Evolutionary conservation across 2,888 invertebrate genomes (phyloP).

Genomic region (Eledone cirrhosa): DNA sequence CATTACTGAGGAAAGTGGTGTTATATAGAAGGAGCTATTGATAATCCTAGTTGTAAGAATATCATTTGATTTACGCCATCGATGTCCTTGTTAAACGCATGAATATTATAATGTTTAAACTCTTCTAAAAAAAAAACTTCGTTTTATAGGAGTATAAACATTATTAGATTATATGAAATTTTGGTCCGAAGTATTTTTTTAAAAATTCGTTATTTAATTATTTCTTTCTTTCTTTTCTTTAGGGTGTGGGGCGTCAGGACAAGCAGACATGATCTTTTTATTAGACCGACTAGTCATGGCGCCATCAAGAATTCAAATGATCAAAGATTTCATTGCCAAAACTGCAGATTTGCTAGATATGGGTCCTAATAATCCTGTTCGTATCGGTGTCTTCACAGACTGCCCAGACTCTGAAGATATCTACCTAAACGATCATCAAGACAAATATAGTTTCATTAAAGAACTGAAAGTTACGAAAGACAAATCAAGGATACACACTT

Average conservation of each 20-base stretch:
- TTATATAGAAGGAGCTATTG: too few species aligned
- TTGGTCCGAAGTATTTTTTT: too few species aligned
- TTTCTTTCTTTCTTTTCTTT: slow-evolving; percentile 22
- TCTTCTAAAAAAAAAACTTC: too few species aligned
- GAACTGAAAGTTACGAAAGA: neutral
- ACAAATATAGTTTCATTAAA: slow-evolving; percentile 28
- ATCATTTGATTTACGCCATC: too few species aligned
- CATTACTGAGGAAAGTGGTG: too few species aligned
- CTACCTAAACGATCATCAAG: slow-evolving; percentile 36
- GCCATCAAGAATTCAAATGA: slow-evolving; percentile 31
- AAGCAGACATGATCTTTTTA: slow-evolving; percentile 56
- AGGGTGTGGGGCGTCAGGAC: slow-evolving; percentile 38
- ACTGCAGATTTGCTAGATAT: slow-evolving; percentile 39
- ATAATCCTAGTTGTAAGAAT: too few species aligned
- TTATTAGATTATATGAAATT: too few species aligned
- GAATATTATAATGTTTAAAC: too few species aligned
- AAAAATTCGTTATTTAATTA: neutral
- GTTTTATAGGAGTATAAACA: too few species aligned
- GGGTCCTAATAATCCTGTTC: slow-evolving; percentile 33
- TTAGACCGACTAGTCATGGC: slow-evolving; percentile 45
- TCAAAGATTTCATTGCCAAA: slow-evolving; percentile 46
- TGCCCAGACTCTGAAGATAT: slow-evolving; percentile 47
- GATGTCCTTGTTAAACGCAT: too few species aligned
- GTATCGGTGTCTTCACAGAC: slow-evolving; percentile 50
- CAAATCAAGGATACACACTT: neutral